A percentile compares a stretch with the other conserved stretches of the same genome.
Conservation (phyloP, 2,797 vertebrate species). For the Pangasius sanitwongsei region DNA sequence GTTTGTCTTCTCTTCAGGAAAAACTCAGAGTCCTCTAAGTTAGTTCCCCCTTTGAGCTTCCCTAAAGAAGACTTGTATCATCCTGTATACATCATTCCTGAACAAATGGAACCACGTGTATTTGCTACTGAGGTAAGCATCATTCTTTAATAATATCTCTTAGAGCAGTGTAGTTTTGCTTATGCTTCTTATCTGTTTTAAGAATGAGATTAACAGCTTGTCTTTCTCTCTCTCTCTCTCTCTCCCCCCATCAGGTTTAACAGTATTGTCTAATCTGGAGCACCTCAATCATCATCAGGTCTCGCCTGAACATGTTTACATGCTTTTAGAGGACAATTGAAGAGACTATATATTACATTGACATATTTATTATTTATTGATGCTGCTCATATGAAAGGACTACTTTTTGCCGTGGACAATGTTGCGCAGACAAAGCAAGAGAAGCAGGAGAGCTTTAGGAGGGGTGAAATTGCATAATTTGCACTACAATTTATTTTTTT, state of each 20-base stretch:
- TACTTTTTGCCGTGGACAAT: constrained; percentile 55
- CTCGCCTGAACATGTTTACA: constrained; percentile 65
- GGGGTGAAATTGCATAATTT: constrained; percentile 66
- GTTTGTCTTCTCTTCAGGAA: constrained; percentile 62
- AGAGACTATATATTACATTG: constrained; percentile 65
- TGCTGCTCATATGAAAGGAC: constrained; percentile 71
- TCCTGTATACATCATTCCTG: constrained; percentile 77
- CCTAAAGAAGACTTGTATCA: constrained; percentile 75
- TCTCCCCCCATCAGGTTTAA: constrained; percentile 69
- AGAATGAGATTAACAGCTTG: constrained; percentile 46
- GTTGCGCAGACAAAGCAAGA: constrained; percentile 54
- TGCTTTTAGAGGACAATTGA: constrained; percentile 58
- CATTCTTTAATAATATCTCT: not conserved
- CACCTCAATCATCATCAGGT: constrained; percentile 47
- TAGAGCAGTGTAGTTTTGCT: too few species aligned
- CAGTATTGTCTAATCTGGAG: constrained; percentile 58
- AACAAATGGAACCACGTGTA: constrained; percentile 76
- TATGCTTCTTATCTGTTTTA: not conserved
- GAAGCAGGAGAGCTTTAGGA: constrained; percentile 43
- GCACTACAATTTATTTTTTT: constrained; percentile 73
- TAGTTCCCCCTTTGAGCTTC: constrained; percentile 64
- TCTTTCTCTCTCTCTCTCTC: not conserved
- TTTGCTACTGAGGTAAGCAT: constrained; percentile 83
- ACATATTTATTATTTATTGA: constrained; percentile 76
- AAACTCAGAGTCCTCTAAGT: constrained; percentile 69